phyloP scores from a whole-genome alignment of 2,113 vertebrate genomes.

The Fregetta grallaria region DNA sequence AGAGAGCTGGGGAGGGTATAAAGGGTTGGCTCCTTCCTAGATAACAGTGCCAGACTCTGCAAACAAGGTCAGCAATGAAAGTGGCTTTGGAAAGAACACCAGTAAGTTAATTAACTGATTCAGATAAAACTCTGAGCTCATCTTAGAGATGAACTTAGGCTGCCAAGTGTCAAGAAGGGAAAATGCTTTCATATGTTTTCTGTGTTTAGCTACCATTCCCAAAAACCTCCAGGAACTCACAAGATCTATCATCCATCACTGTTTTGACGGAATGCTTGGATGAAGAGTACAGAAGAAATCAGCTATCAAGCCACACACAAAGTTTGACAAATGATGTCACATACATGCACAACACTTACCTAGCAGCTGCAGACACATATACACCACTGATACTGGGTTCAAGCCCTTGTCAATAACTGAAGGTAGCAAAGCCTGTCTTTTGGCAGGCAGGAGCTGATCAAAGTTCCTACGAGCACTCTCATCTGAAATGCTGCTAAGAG shows the following conservation, averaged over 20 bases:
- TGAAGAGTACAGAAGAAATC: not conserved
- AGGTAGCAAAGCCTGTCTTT: not conserved
- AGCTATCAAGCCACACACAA: not conserved
- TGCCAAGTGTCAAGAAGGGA: not conserved
- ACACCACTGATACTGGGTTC: not conserved
- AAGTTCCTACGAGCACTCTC: not conserved
- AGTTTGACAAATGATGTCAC: constrained; percentile 13
- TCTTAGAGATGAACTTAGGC: not conserved
- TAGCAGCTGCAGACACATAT: not conserved
- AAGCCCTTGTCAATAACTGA: not conserved
- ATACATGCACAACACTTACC: not conserved
- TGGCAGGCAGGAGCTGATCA: not conserved
- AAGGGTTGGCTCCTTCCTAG: not conserved
- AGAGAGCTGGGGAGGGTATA: not conserved
- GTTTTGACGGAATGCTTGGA: not conserved
- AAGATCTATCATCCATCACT: not conserved
- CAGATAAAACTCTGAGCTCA: constrained; percentile 1
- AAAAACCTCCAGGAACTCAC: not conserved
- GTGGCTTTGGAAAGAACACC: not conserved
- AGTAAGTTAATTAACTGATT: not conserved
- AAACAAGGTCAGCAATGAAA: not conserved
- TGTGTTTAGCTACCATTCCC: not conserved
- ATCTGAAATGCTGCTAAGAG: not conserved
- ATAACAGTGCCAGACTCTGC: not conserved
- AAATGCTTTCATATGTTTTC: not conserved